These are phyloP conservation scores for Triplophysa bombifrons DNA, from an alignment of 2,797 vertebrate genomes.

Conservation along the genomic window DNA sequence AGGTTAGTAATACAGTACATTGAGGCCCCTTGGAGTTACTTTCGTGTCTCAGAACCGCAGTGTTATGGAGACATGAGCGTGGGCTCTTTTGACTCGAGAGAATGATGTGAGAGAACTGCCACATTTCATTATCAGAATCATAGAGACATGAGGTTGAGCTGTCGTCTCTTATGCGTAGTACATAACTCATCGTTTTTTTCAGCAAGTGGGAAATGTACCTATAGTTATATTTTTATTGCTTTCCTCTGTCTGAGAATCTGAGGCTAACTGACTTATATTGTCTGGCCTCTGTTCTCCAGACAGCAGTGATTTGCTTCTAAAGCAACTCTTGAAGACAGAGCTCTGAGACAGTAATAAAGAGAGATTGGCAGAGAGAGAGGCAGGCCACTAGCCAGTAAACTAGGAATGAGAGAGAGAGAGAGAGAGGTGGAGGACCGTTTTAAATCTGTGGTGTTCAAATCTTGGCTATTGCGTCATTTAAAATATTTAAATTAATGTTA, in stretches of 20 bases:
- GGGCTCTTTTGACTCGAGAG: background rate
- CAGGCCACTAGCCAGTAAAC: constrained; percentile 1
- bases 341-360: constrained; percentile 24
- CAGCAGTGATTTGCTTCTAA: constrained; percentile 28
- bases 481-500: no score
- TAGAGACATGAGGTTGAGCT: background rate
- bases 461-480: no score
- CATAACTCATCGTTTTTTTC: background rate
- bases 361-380: background rate
- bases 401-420: constrained; percentile 2
- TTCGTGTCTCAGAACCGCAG: background rate
- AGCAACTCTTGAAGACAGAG: constrained; percentile 20
- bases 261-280: constrained; percentile 20
- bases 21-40: no score
- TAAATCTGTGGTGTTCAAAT: background rate
- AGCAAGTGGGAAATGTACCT: background rate
- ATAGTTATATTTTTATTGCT: background rate
- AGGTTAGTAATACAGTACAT: background rate
- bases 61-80: background rate
- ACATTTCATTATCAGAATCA: background rate
- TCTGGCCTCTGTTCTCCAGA: constrained; percentile 17
- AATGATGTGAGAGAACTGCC: background rate
- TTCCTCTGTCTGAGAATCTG: constrained; percentile 15
- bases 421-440: background rate
- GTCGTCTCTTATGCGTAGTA: background rate